phyloP scores from a whole-genome alignment of 2,113 vertebrate species.

The Patagioenas fasciata region DNA sequence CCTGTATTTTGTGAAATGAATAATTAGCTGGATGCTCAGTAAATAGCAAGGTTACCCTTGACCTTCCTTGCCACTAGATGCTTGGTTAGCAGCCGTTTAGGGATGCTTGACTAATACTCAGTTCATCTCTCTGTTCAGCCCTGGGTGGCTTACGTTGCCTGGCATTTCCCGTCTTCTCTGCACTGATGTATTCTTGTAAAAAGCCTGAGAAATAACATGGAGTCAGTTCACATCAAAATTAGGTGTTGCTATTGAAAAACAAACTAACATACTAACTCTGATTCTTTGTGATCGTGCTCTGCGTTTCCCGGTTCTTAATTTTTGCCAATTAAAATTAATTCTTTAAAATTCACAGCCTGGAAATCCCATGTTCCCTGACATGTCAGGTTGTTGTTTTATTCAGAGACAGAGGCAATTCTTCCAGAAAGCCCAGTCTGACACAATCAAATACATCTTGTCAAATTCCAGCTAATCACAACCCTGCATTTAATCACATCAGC shows the following conservation, averaged over 20 bases:
- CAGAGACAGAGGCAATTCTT: constrained; percentile 72
- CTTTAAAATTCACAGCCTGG: constrained; percentile 45
- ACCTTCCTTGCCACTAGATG: not conserved
- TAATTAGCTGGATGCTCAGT: constrained; percentile 48
- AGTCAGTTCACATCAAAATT: constrained; percentile 4
- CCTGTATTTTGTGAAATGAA: not conserved
- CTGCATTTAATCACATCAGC: constrained; percentile 76
- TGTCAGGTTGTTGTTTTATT: constrained; percentile 61
- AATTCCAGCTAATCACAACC: constrained; percentile 76
- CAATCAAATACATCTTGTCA: constrained; percentile 78
- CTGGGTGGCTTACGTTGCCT: not conserved
- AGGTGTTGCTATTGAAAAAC: constrained; percentile 33
- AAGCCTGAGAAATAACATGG: not conserved
- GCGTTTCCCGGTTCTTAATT: constrained; percentile 59
- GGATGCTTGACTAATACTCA: not conserved
- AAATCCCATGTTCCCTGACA: constrained; percentile 70
- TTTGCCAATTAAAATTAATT: constrained; percentile 76
- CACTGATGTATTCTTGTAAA: not conserved
- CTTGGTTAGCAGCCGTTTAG: constrained; percentile 12
- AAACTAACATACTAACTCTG: not conserved
- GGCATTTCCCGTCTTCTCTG: not conserved
- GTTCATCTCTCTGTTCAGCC: not conserved
- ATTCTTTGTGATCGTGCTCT: not conserved
- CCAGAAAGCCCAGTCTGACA: constrained; percentile 70
- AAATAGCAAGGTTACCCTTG: constrained; percentile 28